Evolutionary conservation across 2,888 invertebrate genomes (phyloP).

Genomic region (Nephrotoma guestfalica): DNA sequence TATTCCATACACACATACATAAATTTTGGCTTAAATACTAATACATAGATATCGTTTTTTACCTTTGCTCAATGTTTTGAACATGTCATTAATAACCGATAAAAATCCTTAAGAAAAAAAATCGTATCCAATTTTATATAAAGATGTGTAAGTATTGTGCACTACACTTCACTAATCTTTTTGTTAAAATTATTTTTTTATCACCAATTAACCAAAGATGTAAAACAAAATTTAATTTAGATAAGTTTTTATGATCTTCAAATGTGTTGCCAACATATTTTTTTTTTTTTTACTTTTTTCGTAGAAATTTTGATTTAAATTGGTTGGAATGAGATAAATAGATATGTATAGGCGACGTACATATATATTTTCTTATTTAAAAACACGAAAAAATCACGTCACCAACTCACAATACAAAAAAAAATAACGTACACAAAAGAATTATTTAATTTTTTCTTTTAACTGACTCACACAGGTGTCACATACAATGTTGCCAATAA

Average conservation of each 20-base stretch:
- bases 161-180: neutral
- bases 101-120: neutral
- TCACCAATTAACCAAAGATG: neutral
- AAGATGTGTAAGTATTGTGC: neutral
- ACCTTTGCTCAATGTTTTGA: slow-evolving; percentile 1
- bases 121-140: neutral
- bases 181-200: neutral
- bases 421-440: neutral
- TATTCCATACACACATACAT: neutral
- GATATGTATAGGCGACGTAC: neutral
- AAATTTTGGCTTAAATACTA: neutral
- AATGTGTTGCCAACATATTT: neutral
- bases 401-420: neutral
- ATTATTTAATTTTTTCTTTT: neutral
- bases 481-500: slow-evolving; percentile 1
- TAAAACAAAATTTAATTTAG: neutral
- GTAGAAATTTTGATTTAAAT: neutral
- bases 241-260: neutral
- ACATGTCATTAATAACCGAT: slow-evolving; percentile 4
- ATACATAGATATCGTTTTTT: neutral
- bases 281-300: neutral
- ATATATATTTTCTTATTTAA: neutral
- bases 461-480: slow-evolving; percentile 4
- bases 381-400: slow-evolving; percentile 2
- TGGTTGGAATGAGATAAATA: neutral